Conservation (phyloP, 2,888 invertebrate species). For the Octodonta nipae region DNA sequence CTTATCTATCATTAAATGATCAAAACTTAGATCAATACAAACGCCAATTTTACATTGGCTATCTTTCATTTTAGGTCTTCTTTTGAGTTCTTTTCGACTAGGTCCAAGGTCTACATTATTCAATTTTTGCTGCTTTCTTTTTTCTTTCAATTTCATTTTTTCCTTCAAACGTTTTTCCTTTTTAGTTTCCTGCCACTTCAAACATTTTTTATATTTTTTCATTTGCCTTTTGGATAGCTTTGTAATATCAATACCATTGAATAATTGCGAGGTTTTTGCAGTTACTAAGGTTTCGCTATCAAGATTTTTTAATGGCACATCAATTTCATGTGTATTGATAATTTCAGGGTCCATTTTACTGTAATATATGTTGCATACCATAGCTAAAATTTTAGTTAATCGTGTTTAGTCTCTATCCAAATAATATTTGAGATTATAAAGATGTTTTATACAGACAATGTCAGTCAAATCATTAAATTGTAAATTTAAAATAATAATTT, state of each 20-base stretch:
- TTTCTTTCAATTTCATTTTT: conserved; percentile 49
- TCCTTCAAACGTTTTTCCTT: conserved; percentile 58
- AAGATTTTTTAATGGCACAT: too few species aligned
- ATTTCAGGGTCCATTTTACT: too few species aligned
- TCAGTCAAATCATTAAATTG: too few species aligned
- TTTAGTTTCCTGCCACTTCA: conserved; percentile 60
- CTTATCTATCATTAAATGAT: conserved; percentile 69
- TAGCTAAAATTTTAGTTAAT: too few species aligned
- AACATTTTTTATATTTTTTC: conserved; percentile 43
- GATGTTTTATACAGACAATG: too few species aligned
- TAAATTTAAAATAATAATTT: too few species aligned
- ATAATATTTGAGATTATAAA: too few species aligned
- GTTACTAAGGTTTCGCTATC: too few species aligned
- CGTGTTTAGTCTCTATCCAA: too few species aligned
- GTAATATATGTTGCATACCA: too few species aligned
- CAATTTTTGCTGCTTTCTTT: conserved; percentile 53
- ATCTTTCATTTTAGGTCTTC: conserved; percentile 52
- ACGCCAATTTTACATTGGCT: conserved; percentile 57
- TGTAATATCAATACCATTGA: conserved; percentile 33
- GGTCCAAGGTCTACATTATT: conserved; percentile 63
- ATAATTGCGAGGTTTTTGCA: conserved; percentile 14
- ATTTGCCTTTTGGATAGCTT: conserved; percentile 32
- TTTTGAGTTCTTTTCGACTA: conserved; percentile 67
- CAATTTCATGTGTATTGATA: too few species aligned
- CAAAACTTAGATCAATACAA: conserved; percentile 82